Percentiles rank a stretch among this genome's conserved stretches.
Conservation (phyloP, 2,888 invertebrate species). For the Bombyx huttoni region DNA sequence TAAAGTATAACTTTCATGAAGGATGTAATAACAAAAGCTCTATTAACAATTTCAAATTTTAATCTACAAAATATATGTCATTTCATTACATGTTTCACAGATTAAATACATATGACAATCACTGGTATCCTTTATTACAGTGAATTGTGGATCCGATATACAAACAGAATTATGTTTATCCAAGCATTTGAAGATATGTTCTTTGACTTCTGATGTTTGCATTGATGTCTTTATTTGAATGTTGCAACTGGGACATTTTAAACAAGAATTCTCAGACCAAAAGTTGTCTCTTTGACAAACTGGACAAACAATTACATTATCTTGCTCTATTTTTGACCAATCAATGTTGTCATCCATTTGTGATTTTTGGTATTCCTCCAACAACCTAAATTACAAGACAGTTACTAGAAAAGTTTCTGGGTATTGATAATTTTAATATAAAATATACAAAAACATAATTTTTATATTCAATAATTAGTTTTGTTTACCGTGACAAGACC, state of each 20-base stretch:
- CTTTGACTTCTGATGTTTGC: slow-evolving; percentile 33
- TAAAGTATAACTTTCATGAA: too few relatives aligned
- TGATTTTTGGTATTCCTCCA: slow-evolving; percentile 53
- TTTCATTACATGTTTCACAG: slow-evolving; percentile 48
- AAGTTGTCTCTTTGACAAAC: slow-evolving; percentile 59
- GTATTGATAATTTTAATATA: too few relatives aligned
- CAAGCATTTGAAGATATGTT: slow-evolving; percentile 25
- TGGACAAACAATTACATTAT: slow-evolving; percentile 61
- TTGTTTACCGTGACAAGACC: too few relatives aligned
- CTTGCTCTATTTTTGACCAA: slow-evolving; percentile 45
- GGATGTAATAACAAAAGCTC: too few relatives aligned
- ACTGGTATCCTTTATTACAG: slow-evolving; percentile 30
- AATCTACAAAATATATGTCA: slow-evolving; percentile 19
- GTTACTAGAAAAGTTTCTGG: too few relatives aligned
- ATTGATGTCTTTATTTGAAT: slow-evolving; percentile 30
- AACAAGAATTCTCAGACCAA: slow-evolving; percentile 14
- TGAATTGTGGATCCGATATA: slow-evolving; percentile 34
- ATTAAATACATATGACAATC: slow-evolving; percentile 49
- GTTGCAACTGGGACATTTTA: slow-evolving; percentile 47
- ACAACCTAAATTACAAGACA: slow-evolving; percentile 30
- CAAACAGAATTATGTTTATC: slow-evolving; percentile 40
- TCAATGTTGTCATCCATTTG: slow-evolving; percentile 43
- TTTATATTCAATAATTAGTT: too few relatives aligned
- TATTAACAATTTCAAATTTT: not conserved
- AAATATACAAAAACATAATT: too few relatives aligned